Evolutionary conservation across 2,797 vertebrate genomes (phyloP).

Genomic region (Neoniphon sammara): DNA sequence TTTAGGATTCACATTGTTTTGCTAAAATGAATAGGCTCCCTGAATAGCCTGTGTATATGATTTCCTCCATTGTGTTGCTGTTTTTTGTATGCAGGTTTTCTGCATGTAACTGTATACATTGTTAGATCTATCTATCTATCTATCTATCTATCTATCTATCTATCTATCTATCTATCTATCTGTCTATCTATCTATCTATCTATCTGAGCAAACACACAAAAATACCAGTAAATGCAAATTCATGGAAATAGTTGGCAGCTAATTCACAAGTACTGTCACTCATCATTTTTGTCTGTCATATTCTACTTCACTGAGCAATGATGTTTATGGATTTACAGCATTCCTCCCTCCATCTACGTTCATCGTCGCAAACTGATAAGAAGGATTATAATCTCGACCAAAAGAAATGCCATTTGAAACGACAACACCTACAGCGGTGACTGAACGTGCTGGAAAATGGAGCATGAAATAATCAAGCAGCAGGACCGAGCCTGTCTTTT

Average conservation of each 20-base stretch:
- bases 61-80: not conserved
- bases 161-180: too few relatives aligned
- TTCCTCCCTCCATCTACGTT: conserved; percentile 62
- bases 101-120: not conserved
- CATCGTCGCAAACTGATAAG: conserved; percentile 35
- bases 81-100: conserved; percentile 4
- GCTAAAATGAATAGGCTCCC: too few relatives aligned
- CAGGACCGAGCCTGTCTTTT: conserved; percentile 48
- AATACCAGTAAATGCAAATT: conserved; percentile 13
- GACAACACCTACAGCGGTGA: conserved; percentile 31
- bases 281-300: conserved; percentile 44
- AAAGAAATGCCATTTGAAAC: conserved; percentile 20
- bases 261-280: conserved; percentile 47
- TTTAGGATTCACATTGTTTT: not conserved
- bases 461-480: conserved; percentile 74
- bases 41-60: too few relatives aligned
- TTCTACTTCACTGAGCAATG: conserved; percentile 50
- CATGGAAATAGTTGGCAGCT: conserved; percentile 37
- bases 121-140: too few relatives aligned
- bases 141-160: not conserved
- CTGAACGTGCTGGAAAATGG: conserved; percentile 53
- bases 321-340: conserved; percentile 60
- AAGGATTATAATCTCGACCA: conserved; percentile 23
- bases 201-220: conserved; percentile 22
- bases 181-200: not conserved